Percentiles rank a stretch among this genome's conserved stretches.
Evolutionary conservation across 1,140 invertebrate genomes (phyloP).

Genomic region (Kradibia gibbosae): DNA sequence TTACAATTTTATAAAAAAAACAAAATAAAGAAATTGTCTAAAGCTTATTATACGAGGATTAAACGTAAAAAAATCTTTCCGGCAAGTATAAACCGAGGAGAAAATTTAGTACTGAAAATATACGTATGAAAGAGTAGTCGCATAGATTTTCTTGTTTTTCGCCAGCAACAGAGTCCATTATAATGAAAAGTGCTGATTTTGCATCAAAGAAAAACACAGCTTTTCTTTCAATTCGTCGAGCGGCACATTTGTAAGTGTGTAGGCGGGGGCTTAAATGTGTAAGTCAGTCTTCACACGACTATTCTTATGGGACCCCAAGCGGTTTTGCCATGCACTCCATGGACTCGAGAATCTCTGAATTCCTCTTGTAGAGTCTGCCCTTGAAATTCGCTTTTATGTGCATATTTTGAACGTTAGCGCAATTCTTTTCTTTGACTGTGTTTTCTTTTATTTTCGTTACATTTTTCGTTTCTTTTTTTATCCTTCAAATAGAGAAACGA

Average conservation of each 20-base stretch:
- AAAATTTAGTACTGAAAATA: conserved; percentile 24
- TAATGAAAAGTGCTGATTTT: conserved; percentile 42
- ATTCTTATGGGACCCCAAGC: conserved; percentile 33
- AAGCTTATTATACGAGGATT: not conserved
- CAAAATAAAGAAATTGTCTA: not conserved
- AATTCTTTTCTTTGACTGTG: conserved; percentile 8
- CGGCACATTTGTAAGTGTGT: not conserved
- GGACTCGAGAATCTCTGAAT: conserved; percentile 5
- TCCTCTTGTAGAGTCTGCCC: conserved; percentile 23
- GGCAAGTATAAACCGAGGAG: not conserved
- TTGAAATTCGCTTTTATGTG: conserved; percentile 44
- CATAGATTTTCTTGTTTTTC: conserved; percentile 31
- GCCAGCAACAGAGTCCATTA: conserved; percentile 15
- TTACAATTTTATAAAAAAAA: not conserved
- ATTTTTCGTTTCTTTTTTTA: not conserved
- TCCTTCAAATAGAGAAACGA: not conserved
- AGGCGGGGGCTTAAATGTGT: not conserved
- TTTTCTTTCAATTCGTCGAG: conserved; percentile 31
- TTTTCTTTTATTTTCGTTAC: not conserved
- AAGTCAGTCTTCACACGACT: conserved; percentile 8
- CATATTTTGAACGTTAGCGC: conserved; percentile 30
- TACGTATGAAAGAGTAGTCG: conserved; percentile 12
- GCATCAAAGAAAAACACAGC: conserved; percentile 43
- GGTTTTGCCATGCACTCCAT: not conserved
- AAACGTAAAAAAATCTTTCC: conserved; percentile 25